Conservation (phyloP, 2,113 vertebrate genomes). For the Cebus imitator region DNA sequence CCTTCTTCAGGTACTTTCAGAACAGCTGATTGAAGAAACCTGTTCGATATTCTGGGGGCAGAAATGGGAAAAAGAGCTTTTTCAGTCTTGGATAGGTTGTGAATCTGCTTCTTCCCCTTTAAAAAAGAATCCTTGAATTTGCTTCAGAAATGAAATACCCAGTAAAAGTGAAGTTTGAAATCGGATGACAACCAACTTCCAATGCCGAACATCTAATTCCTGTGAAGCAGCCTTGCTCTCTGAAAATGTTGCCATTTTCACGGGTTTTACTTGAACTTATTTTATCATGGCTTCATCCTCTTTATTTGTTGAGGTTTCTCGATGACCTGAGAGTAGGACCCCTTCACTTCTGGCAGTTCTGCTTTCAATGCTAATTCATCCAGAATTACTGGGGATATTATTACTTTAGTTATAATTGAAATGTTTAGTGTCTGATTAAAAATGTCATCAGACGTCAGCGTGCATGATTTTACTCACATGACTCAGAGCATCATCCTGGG, state of each 20-base stretch:
- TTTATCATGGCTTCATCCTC: neutral
- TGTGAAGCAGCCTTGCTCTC: neutral
- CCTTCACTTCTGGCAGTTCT: neutral
- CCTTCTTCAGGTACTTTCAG: neutral
- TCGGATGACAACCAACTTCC: neutral
- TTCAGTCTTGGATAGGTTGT: neutral
- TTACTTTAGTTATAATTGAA: neutral
- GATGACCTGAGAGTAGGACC: rapidly evolving
- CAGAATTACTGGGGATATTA: neutral
- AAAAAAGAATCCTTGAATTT: neutral
- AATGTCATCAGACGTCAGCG: neutral
- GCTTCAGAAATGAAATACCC: neutral
- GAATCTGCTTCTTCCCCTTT: neutral
- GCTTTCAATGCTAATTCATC: neutral
- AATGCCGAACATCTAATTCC: neutral
- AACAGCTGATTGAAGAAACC: neutral
- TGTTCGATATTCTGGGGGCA: neutral
- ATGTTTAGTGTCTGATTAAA: neutral
- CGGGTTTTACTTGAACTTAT: neutral
- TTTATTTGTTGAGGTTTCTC: neutral
- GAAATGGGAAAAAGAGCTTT: neutral
- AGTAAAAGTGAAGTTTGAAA: neutral
- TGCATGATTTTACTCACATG: neutral
- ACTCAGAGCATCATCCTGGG: neutral
- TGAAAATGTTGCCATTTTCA: neutral